Conservation (phyloP, 2,888 invertebrate species). For the Chrysopilus asiliformis region DNA sequence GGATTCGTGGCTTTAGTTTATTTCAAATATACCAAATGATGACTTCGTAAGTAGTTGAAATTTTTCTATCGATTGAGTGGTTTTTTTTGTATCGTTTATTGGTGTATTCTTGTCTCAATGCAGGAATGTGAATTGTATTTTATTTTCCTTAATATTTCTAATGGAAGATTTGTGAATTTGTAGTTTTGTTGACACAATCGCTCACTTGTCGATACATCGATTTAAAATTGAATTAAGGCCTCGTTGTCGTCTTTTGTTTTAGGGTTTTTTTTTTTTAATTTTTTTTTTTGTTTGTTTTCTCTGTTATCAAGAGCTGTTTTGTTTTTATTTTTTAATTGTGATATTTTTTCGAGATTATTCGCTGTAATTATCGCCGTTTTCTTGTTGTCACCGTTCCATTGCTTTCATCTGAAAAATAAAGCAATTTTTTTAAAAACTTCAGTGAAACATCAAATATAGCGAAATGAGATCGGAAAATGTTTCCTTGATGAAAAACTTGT, state of each 20-base stretch:
- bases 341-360: constrained; percentile 2
- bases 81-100: too few species aligned
- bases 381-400: constrained; percentile 16
- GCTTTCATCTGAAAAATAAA: constrained; percentile 10
- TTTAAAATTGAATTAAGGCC: not conserved
- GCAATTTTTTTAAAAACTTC: not conserved
- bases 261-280: not conserved
- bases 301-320: not conserved
- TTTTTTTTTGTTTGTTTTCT: not conserved
- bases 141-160: constrained; percentile 7
- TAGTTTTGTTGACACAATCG: constrained; percentile 6
- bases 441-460: too few species aligned
- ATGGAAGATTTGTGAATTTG: constrained; percentile 8
- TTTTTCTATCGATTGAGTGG: too few species aligned
- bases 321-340: constrained; percentile 1
- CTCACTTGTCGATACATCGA: constrained; percentile 7
- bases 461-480: too few species aligned
- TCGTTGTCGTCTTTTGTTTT: not conserved
- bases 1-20: too few species aligned
- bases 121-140: too few species aligned
- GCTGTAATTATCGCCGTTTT: constrained; percentile 2
- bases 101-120: too few species aligned
- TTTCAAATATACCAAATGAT: too few species aligned
- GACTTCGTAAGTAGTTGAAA: too few species aligned
- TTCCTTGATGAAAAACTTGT: too few species aligned